A percentile compares a stretch with the other conserved stretches of the same genome.
phyloP scores from a whole-genome alignment of 92 coral and sea anemone species.

The Chrysogorgia sp. region DNA sequence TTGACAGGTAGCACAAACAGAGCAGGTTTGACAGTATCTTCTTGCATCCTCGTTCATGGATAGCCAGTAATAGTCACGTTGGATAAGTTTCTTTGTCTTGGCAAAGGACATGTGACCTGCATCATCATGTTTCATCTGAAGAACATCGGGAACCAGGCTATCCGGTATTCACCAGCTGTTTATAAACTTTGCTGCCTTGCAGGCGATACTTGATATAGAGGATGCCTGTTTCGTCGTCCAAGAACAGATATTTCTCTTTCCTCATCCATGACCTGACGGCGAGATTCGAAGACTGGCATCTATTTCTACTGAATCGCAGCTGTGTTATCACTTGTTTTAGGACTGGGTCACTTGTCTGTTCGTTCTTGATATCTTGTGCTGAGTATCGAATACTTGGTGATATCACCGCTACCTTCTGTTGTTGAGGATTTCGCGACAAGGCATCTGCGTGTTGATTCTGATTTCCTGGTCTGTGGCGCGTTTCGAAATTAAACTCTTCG shows the following conservation, averaged over 20 bases:
- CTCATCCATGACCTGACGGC: background rate
- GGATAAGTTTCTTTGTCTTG: background rate
- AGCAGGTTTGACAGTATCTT: conserved; percentile 17
- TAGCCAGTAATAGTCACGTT: conserved; percentile 1
- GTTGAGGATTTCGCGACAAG: conserved; percentile 43
- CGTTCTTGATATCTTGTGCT: conserved; percentile 32
- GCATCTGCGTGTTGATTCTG: conserved; percentile 59
- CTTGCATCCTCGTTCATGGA: background rate
- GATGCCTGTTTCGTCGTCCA: background rate
- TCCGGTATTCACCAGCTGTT: background rate
- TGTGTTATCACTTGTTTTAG: conserved; percentile 8
- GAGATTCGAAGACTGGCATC: background rate
- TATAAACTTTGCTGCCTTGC: background rate
- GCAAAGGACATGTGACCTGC: background rate
- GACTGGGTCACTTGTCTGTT: conserved; percentile 44
- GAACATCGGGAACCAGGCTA: background rate
- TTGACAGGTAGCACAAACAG: conserved; percentile 24
- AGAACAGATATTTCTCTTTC: conserved; percentile 6
- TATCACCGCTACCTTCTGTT: background rate
- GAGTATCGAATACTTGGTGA: no score
- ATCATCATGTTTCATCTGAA: background rate
- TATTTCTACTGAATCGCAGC: background rate
- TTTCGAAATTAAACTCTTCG: conserved; percentile 51
- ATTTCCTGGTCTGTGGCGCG: conserved; percentile 39
- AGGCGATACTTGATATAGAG: background rate